Conservation (phyloP, 2,888 invertebrate genomes). For the Drosophila nigricruria region DNA sequence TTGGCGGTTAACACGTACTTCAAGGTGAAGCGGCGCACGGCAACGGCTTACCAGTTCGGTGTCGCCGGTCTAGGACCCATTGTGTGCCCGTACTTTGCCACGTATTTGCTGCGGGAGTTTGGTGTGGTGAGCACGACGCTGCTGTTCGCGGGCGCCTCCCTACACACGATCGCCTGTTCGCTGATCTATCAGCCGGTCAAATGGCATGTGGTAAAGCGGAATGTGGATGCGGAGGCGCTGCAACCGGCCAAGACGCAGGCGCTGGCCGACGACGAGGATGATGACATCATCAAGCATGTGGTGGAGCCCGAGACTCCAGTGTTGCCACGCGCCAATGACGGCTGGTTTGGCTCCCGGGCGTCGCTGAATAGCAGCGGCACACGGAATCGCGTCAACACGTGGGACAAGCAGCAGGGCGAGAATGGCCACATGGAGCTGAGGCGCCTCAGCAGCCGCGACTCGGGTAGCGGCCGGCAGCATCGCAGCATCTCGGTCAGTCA, state of each 20-base stretch:
- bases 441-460: conserved; percentile 71
- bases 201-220: conserved; percentile 88
- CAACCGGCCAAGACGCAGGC: conserved; percentile 65
- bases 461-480: conserved; percentile 47
- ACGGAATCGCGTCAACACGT: conserved; percentile 71
- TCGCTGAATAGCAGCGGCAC: conserved; percentile 73
- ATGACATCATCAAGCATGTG: conserved; percentile 88
- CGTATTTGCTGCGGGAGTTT: conserved; percentile 87
- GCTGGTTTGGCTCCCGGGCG: conserved; percentile 82
- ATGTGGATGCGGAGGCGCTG: conserved; percentile 67
- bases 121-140: conserved; percentile 89
- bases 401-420: conserved; percentile 62
- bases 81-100: conserved; percentile 90
- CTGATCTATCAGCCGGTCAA: conserved; percentile 90
- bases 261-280: conserved; percentile 86
- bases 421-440: conserved; percentile 66
- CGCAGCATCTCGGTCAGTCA: conserved; percentile 78
- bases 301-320: conserved; percentile 89
- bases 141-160: conserved; percentile 88
- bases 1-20: conserved; percentile 91
- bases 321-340: conserved; percentile 86
- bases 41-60: conserved; percentile 90
- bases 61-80: conserved; percentile 91
- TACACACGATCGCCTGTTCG: conserved; percentile 89
- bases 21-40: conserved; percentile 89